Evolutionary conservation across 2,797 vertebrate genomes (phyloP), one percentile per base, ranked within the genome.

Genomic region (Siniperca obscura): DNA sequence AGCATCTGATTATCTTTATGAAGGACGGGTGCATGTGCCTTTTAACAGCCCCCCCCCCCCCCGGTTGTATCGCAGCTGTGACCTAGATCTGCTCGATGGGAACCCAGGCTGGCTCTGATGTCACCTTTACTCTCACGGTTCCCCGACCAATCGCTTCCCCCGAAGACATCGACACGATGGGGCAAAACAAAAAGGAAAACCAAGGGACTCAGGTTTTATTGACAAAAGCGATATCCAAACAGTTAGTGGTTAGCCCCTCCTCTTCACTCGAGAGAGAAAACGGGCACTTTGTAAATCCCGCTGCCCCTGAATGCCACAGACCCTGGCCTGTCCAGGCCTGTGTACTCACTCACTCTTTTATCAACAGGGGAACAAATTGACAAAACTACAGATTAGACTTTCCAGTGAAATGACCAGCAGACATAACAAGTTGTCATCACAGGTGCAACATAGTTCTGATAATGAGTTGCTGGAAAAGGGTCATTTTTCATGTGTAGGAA

Each of bases 301-400:
- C 82, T 83, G 82, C 77, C 89, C 36, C 87, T 80, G 88, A 84
- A 92, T 90, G 91, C 92, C 88, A 80, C 69, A 85, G 83, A 91
- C 82, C 38, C 79, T 2, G 70, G 90, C 92, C 87, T 94, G 92
- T 86, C 88, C 73, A 5, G 91, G 84, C 93, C 84, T 93, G 94
- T 78, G 87, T 55, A 87, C 89, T 91, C 89, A 64, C 85, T 72
- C 64, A 19, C 69, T 74, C 85, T 60, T 87, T 85, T 91, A 81
- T 92, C 88, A 91, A 89, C 13, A 2, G 36, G 52, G 70, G 48
- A 89, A 80, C 84, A 87, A 91, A 89, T 71, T 82, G 89, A 90
- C 83, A 86, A 84, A 80, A 86, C 74, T 83, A 27, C 77, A 91
- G 87, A 88, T 91, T 86, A 86, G 59, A 70, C 70, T 83, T 81